These are phyloP conservation scores for Ciona savignyi DNA, from an alignment of 23 tunicate genomes.

Conservation along the genomic window DNA sequence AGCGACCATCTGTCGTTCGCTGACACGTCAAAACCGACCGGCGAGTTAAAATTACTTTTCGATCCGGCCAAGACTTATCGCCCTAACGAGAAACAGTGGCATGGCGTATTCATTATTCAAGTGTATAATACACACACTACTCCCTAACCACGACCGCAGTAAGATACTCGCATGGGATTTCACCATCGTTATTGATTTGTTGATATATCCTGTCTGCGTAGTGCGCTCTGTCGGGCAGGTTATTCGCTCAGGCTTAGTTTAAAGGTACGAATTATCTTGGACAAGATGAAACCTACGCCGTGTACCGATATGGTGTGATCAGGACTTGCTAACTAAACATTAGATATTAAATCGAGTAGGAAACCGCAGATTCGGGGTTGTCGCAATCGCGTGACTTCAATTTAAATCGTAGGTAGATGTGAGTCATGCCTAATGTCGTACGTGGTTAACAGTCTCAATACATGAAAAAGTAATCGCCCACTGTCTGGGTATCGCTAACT, in stretches of 20 bases:
- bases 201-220: too few species aligned
- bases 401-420: background rate
- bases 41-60: background rate
- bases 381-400: background rate
- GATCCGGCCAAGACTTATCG: background rate
- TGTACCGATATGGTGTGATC: too few species aligned
- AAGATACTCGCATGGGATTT: too few species aligned
- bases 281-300: background rate
- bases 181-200: too few species aligned
- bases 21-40: background rate
- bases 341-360: background rate
- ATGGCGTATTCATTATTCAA: background rate
- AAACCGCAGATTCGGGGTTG: background rate
- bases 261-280: too few species aligned
- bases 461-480: background rate
- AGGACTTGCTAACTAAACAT: background rate
- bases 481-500: background rate
- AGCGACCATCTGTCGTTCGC: background rate
- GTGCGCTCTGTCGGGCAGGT: too few species aligned
- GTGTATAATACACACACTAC: background rate
- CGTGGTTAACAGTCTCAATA: background rate
- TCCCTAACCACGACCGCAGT: too few species aligned
- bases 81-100: background rate
- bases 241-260: too few species aligned
- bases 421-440: background rate